These are phyloP conservation scores for Nasonia giraulti DNA, from an alignment of 1,140 invertebrate genomes.

Conservation along the genomic window DNA sequence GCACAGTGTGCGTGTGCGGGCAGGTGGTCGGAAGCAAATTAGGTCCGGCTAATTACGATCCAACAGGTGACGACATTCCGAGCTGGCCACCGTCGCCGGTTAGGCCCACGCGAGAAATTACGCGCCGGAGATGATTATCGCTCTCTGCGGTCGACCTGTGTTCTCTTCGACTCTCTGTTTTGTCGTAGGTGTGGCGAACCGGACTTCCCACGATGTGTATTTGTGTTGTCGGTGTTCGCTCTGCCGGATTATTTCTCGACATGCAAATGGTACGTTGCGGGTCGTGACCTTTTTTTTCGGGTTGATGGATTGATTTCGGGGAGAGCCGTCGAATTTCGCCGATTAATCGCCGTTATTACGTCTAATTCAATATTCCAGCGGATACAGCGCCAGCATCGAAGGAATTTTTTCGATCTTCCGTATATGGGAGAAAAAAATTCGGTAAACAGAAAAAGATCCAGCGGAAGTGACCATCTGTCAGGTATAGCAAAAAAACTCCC, in stretches of 20 bases:
- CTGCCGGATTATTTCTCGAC: not conserved
- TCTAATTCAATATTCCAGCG: not conserved
- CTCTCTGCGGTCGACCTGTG: not conserved
- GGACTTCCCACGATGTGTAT: constrained; percentile 39
- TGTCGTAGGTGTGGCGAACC: constrained; percentile 4
- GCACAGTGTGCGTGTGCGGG: not conserved
- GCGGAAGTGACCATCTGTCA: constrained; percentile 38
- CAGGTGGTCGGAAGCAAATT: constrained; percentile 56
- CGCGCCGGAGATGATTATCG: constrained; percentile 26
- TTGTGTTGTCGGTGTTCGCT: not conserved
- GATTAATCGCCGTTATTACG: not conserved
- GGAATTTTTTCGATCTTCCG: not conserved
- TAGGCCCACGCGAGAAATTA: constrained; percentile 38
- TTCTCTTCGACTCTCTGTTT: no score
- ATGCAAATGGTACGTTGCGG: not conserved
- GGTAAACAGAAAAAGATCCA: not conserved
- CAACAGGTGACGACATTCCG: constrained; percentile 63
- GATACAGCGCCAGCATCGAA: not conserved
- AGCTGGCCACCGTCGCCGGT: constrained; percentile 11
- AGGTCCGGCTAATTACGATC: constrained; percentile 62
- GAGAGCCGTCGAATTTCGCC: not conserved
- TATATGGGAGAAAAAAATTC: no score
- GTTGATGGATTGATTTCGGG: no score
- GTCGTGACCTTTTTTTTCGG: no score
- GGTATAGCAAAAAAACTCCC: not conserved